A percentile compares a stretch with the other conserved stretches of the same genome.
Conservation (phyloP, 2,113 vertebrate species). For the Suricata suricatta region DNA sequence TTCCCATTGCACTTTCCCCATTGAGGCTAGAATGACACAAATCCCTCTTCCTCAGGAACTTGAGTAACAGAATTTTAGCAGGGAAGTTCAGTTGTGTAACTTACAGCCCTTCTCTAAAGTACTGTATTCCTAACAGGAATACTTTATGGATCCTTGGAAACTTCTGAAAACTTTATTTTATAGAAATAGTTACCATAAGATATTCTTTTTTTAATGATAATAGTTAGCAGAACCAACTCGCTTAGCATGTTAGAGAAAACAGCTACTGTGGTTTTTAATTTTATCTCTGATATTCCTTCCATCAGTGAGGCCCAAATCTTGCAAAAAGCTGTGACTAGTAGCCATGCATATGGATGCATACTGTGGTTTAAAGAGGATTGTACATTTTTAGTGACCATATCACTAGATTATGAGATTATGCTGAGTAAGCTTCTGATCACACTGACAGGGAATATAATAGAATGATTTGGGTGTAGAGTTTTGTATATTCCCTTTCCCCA, state of each 20-base stretch:
- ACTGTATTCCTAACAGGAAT: not conserved
- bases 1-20: not conserved
- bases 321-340: not conserved
- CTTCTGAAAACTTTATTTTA: not conserved
- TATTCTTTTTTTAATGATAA: not conserved
- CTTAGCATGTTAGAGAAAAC: conserved; percentile 24
- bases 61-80: not conserved
- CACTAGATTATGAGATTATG: not conserved
- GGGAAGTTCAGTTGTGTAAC: not conserved
- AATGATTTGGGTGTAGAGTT: not conserved
- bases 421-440: not conserved
- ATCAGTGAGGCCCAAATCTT: not conserved
- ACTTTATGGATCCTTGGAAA: not conserved
- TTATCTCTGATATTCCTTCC: not conserved
- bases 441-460: not conserved
- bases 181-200: not conserved
- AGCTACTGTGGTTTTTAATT: not conserved
- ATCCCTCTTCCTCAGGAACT: not conserved
- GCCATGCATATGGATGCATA: not conserved
- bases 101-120: conserved; percentile 20
- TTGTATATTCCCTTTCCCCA: not conserved
- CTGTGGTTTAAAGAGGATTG: not conserved
- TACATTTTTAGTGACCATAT: not conserved
- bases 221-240: not conserved
- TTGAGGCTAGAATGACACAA: not conserved